These are phyloP conservation scores for Peromyscus maniculatus DNA, from an alignment of 2,113 vertebrate genomes.

Conservation along the genomic window DNA sequence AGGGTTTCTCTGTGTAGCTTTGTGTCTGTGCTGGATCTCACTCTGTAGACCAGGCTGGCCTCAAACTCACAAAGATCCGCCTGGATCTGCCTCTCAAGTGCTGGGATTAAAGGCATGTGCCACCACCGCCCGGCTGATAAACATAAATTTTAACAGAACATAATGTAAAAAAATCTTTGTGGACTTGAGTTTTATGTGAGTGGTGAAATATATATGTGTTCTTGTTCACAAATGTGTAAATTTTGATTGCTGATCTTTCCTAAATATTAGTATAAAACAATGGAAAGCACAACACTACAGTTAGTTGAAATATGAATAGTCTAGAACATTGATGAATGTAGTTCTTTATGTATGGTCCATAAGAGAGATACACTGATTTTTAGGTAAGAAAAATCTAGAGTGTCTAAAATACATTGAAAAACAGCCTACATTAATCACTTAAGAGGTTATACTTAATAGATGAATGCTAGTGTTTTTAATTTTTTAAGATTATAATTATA, in stretches of 20 bases:
- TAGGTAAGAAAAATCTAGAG: constrained; percentile 8
- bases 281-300: neutral
- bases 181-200: neutral
- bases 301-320: neutral
- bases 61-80: too few species aligned
- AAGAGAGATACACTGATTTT: neutral
- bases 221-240: neutral
- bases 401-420: neutral
- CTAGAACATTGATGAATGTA: neutral
- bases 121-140: neutral
- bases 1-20: too few species aligned
- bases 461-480: neutral
- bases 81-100: too few species aligned
- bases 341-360: neutral
- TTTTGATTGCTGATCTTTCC: neutral
- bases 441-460: neutral
- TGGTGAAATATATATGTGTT: neutral
- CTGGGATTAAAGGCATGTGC: too few species aligned
- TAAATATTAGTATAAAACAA: neutral
- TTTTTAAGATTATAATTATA: neutral
- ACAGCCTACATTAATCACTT: neutral
- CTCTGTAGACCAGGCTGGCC: too few species aligned
- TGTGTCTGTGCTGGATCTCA: too few species aligned
- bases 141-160: neutral
- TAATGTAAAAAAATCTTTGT: neutral